phyloP scores from a whole-genome alignment of 2,113 vertebrate species.

The Meriones unguiculatus region DNA sequence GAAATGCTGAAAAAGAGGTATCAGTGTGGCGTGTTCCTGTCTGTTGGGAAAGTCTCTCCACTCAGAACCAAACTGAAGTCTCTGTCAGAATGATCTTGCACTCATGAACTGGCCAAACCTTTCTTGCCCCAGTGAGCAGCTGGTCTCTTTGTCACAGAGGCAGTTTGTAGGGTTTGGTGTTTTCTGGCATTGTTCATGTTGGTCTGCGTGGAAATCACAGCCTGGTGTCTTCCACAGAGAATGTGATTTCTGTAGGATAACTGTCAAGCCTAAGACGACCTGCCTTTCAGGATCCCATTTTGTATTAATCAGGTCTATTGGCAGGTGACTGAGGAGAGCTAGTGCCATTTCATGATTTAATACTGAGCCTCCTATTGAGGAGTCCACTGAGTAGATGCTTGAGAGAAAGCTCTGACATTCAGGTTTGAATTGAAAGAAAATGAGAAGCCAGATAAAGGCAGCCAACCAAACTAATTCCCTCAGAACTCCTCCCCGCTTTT shows the following conservation, averaged over 20 bases:
- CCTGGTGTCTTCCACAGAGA: constrained; percentile 79
- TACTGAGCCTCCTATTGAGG: constrained; percentile 77
- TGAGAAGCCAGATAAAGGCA: constrained; percentile 74
- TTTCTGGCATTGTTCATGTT: constrained; percentile 77
- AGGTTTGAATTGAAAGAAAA: constrained; percentile 76
- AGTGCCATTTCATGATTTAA: constrained; percentile 67
- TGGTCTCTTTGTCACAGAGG: background rate
- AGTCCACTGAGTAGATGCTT: constrained; percentile 53
- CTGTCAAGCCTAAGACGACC: constrained; percentile 50
- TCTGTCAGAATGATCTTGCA: constrained; percentile 33
- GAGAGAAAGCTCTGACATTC: constrained; percentile 65
- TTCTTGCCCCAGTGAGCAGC: background rate
- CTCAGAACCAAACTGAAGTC: constrained; percentile 56
- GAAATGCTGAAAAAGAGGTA: constrained; percentile 56
- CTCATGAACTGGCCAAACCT: background rate
- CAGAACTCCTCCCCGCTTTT: constrained; percentile 54
- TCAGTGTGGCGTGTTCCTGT: background rate
- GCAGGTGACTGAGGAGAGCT: constrained; percentile 67
- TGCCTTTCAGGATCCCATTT: constrained; percentile 62
- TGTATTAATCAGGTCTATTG: constrained; percentile 73
- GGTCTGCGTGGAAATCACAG: constrained; percentile 74
- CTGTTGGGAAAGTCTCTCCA: constrained; percentile 43
- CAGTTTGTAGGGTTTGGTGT: background rate
- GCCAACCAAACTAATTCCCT: constrained; percentile 66
- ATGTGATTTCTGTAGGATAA: constrained; percentile 75